Evolutionary conservation across 2,797 vertebrate genomes (phyloP).

Genomic region (Lepilemur ruficaudatus): DNA sequence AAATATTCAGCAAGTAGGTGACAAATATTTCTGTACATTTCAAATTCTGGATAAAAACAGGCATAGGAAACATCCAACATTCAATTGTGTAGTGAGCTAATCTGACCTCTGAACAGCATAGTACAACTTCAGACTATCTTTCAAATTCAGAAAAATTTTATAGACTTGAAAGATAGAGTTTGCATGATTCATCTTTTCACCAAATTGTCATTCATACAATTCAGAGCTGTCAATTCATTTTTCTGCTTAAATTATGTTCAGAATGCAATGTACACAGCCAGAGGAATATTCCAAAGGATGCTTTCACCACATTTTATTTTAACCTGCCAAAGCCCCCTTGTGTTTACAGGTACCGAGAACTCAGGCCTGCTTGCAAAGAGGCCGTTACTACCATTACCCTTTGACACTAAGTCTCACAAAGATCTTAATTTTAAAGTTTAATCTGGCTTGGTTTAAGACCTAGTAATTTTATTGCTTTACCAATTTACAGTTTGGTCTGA

Average conservation of each 20-base stretch:
- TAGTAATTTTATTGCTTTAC: neutral
- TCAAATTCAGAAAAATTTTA: slow-evolving; percentile 12
- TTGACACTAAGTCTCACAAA: neutral
- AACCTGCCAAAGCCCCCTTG: neutral
- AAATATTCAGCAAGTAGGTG: slow-evolving; percentile 39
- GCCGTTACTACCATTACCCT: neutral
- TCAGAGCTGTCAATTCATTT: neutral
- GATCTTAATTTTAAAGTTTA: slow-evolving; percentile 39
- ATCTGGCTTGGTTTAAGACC: neutral
- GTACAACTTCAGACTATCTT: neutral
- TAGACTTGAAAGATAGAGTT: neutral
- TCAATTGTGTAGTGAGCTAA: neutral
- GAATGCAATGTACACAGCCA: neutral
- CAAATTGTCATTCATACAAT: neutral
- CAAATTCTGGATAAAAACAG: neutral
- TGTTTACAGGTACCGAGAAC: neutral
- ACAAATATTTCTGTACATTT: neutral
- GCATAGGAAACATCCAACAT: neutral
- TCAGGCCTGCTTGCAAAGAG: neutral
- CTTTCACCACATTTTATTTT: neutral
- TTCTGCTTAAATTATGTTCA: slow-evolving; percentile 15
- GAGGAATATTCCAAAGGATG: neutral
- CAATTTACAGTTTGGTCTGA: neutral
- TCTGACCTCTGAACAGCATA: neutral
- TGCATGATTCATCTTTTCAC: neutral